Base-by-base conservation (phyloP, 2,113 vertebrate genomes). In the Ammodytes dubius region DNA sequence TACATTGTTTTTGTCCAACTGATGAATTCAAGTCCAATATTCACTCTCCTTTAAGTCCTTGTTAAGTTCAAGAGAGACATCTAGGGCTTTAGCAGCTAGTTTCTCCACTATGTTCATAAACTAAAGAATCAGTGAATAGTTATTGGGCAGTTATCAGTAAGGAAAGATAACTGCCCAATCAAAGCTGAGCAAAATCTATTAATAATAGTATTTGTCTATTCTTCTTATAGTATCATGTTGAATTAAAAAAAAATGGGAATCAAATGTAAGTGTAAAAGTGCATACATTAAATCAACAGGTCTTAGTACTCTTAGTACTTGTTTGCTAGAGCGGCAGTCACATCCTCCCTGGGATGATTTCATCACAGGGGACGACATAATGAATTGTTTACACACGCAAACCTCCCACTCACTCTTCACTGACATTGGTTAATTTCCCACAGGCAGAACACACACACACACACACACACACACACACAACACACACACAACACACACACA, bases 341-440 rank as follows among this genome's bases (percentile, higher is more conserved):
- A 53, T 52, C 45, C 49, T 39, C 52, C 40, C 67, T 14, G 10
- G 4, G 13, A 60, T 39, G 39, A 83, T 73, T 54, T 70, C 56
- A 60, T 35, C 57, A 53, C 74, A 37, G 14, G 61, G 40, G 79
- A 72, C 60, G 37, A 52, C 76, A 66, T 80, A 78, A 88, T 88
- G 60, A 81, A 87, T 72, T 85, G 67, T 84, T 58, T 59, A 72
- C 77, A 64, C 76, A 42, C 57, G 47, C 63, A 80, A 52, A 43
- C n/a, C 52, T 79, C 63, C 69, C 40, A 70, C 47, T 8, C 0
- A 8, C 27, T 58, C 56, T 37, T 70, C 37, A 43, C 64, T 56
- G 77, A 52, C 58, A 57, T 45, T 47, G 81, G 49, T 79, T 83
- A 67, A 87, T 85, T 83, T 87, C 74, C 84, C 84, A 78, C 15